Conservation (phyloP, 1,140 invertebrate species). For the Drosophila parabipectinata region DNA sequence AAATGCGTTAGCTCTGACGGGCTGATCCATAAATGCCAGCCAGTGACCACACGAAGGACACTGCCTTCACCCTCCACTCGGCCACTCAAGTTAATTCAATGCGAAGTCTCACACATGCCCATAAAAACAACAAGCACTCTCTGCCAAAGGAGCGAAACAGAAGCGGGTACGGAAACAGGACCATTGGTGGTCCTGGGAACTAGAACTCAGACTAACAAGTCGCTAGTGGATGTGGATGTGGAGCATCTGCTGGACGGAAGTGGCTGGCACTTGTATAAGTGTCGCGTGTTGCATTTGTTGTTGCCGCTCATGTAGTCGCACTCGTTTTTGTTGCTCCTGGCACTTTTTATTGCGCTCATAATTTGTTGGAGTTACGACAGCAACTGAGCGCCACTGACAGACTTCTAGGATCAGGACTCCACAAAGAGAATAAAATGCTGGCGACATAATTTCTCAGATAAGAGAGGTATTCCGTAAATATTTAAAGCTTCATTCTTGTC, state of each 20-base stretch:
- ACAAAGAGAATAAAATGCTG: neutral
- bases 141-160: slow-evolving; percentile 19
- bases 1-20: slow-evolving; percentile 43
- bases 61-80: slow-evolving; percentile 1
- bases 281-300: slow-evolving; percentile 35
- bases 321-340: slow-evolving; percentile 31
- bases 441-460: neutral
- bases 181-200: slow-evolving; percentile 10
- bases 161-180: slow-evolving; percentile 23
- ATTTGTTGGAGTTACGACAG: slow-evolving; percentile 63
- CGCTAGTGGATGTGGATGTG: slow-evolving; percentile 16
- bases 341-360: slow-evolving; percentile 68
- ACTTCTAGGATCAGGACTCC: neutral
- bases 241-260: slow-evolving; percentile 52
- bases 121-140: slow-evolving; percentile 47
- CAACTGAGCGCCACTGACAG: slow-evolving; percentile 51
- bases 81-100: slow-evolving; percentile 73
- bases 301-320: slow-evolving; percentile 36
- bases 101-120: slow-evolving; percentile 55
- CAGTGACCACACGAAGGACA: slow-evolving; percentile 49
- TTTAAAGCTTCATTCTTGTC: no score
- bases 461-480: neutral
- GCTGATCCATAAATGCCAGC: slow-evolving; percentile 70
- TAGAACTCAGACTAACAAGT: slow-evolving; percentile 18
- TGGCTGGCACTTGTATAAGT: slow-evolving; percentile 55